Conservation (phyloP, 2,797 vertebrate species). For the Tauraco hartlaubi region DNA sequence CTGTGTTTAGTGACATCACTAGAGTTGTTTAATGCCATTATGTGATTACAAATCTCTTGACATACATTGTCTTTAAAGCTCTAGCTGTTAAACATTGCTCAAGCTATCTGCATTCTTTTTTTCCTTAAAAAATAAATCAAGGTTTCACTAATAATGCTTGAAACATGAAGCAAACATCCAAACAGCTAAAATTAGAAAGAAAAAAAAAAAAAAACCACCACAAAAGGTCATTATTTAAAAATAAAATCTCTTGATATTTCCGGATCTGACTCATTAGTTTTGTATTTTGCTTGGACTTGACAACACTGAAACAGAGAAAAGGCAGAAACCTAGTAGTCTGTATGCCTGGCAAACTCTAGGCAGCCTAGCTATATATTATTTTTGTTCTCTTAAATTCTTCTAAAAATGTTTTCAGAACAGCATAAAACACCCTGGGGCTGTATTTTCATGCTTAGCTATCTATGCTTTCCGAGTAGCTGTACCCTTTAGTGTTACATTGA, state of each 20-base stretch:
- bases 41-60: neutral
- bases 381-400: neutral
- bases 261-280: neutral
- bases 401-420: neutral
- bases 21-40: neutral
- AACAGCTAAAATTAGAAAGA: neutral
- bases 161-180: neutral
- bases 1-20: neutral
- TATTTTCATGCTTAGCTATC: neutral
- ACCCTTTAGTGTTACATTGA: neutral
- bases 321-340: neutral
- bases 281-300: neutral
- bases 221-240: neutral
- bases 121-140: neutral
- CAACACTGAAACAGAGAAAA: neutral
- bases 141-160: neutral
- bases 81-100: neutral
- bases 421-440: neutral
- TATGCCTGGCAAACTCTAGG: neutral
- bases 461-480: neutral
- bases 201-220: neutral
- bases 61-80: neutral
- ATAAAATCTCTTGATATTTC: neutral
- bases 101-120: neutral
- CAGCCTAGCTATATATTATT: neutral